Percentiles rank a stretch among this genome's conserved stretches.
Evolutionary conservation across 2,797 vertebrate species (phyloP).

Genomic region (Glyptemys insculpta): DNA sequence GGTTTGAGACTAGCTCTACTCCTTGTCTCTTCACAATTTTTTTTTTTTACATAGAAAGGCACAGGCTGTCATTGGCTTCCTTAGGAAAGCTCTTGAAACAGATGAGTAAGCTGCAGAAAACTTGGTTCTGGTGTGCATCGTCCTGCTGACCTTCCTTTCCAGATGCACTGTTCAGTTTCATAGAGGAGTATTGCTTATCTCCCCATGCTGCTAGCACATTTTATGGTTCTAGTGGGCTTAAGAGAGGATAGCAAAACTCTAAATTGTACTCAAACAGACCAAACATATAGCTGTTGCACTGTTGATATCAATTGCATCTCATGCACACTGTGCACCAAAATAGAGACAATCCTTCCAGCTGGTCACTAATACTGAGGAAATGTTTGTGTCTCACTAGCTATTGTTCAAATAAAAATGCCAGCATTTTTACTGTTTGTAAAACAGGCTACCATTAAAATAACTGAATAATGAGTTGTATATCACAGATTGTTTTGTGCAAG

Average conservation of each 20-base stretch:
- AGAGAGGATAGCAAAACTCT: background rate
- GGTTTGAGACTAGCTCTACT: background rate
- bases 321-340: background rate
- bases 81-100: background rate
- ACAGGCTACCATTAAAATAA: background rate
- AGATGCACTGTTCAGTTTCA: background rate
- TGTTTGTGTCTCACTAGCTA: background rate
- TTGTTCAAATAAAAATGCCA: background rate
- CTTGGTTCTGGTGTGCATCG: slow-evolving; percentile 4
- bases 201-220: background rate
- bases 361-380: background rate
- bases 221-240: background rate
- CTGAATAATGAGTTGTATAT: background rate
- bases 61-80: background rate
- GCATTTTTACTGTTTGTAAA: background rate
- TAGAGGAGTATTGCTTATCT: background rate
- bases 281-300: background rate
- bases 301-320: background rate
- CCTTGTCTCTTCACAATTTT: background rate
- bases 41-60: background rate
- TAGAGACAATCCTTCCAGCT: background rate
- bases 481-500: background rate
- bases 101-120: background rate
- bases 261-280: background rate
- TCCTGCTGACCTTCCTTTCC: background rate